Evolutionary conservation across 2,113 vertebrate species (phyloP).

Genomic region (Oncorhynchus tshawytscha): DNA sequence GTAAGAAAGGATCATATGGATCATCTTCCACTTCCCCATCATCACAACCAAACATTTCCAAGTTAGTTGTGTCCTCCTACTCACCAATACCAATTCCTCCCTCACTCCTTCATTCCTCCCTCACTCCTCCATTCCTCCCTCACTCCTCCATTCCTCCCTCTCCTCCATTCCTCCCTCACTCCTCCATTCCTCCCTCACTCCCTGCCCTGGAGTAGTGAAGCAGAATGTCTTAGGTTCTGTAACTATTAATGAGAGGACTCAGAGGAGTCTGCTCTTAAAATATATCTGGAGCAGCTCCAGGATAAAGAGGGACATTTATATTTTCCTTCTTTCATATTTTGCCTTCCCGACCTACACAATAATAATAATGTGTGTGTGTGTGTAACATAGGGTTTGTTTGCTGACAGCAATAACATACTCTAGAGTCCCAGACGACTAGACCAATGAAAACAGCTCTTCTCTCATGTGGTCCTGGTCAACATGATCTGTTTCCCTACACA

Average conservation of each 20-base stretch:
- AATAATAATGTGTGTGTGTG: background rate
- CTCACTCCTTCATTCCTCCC: too few relatives aligned
- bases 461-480: conserved; percentile 42
- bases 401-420: conserved; percentile 57
- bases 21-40: background rate
- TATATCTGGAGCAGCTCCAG: background rate
- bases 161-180: background rate
- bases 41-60: background rate
- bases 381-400: conserved; percentile 22
- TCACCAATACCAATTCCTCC: too few relatives aligned
- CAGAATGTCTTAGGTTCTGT: conserved; percentile 7
- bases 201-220: background rate
- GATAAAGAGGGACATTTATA: background rate
- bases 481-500: conserved; percentile 42
- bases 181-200: background rate
- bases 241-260: conserved; percentile 5
- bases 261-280: conserved; percentile 7
- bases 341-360: background rate
- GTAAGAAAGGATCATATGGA: background rate
- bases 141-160: background rate
- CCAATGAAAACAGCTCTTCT: conserved; percentile 49
- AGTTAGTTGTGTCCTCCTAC: background rate
- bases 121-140: background rate
- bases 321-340: background rate
- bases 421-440: conserved; percentile 39